phyloP scores from a whole-genome alignment of 2,797 vertebrate species.

The Pipistrellus kuhlii region DNA sequence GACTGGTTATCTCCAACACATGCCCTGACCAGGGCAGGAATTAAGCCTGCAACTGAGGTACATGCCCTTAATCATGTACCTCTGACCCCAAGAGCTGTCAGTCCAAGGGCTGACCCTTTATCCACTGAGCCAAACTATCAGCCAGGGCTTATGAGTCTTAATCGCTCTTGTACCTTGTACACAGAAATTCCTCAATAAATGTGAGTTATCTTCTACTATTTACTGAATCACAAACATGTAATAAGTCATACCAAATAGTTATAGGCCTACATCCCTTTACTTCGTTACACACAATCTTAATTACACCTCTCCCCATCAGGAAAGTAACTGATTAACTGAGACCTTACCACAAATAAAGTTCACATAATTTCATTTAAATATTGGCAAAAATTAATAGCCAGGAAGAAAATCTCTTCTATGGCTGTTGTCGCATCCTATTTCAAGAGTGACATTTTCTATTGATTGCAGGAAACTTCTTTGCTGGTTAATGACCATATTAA shows the following conservation, averaged over 20 bases:
- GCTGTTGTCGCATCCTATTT: background rate
- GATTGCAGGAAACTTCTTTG: background rate
- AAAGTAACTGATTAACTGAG: conserved; percentile 56
- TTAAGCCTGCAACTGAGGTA: too few species aligned
- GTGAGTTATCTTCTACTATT: background rate
- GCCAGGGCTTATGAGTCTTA: background rate
- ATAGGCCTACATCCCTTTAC: background rate
- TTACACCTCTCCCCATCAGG: background rate
- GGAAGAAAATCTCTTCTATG: background rate
- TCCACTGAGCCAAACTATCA: too few species aligned
- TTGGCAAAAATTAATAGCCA: conserved; percentile 11
- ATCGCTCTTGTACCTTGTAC: background rate
- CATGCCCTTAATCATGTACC: too few species aligned
- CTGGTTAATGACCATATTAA: background rate
- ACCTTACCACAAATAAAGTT: conserved; percentile 27
- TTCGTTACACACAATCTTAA: conserved; percentile 39
- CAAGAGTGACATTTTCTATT: background rate
- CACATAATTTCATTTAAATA: conserved; percentile 21
- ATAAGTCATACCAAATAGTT: background rate
- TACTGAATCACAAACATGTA: background rate
- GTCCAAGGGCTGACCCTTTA: too few species aligned
- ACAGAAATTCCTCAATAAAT: background rate
- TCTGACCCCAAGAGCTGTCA: too few species aligned
- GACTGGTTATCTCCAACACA: too few species aligned
- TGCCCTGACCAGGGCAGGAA: too few species aligned